Conservation (phyloP, 2,797 vertebrate genomes). For the Scomberomorus guttatus region DNA sequence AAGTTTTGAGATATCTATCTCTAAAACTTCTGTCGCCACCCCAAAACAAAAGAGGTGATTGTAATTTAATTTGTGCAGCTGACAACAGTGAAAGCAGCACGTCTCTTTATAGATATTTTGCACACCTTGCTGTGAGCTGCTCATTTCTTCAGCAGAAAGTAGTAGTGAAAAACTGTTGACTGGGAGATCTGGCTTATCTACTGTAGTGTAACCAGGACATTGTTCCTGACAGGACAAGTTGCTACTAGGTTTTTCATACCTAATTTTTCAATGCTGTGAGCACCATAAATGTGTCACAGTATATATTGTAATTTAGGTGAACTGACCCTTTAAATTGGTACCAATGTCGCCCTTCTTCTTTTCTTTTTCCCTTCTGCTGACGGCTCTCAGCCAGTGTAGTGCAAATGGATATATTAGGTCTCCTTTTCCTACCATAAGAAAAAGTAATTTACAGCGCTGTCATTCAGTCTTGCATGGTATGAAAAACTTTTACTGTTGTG, state of each 20-base stretch:
- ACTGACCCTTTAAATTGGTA: not conserved
- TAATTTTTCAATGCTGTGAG: not conserved
- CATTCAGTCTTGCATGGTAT: not conserved
- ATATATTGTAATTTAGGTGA: not conserved
- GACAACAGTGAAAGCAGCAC: not conserved
- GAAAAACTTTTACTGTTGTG: slow-evolving; percentile 19
- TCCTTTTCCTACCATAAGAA: slow-evolving; percentile 4
- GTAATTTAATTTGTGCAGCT: not conserved
- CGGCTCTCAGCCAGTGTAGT: not conserved
- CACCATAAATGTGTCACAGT: not conserved
- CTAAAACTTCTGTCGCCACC: not conserved
- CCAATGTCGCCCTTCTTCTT: not conserved
- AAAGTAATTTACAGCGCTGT: slow-evolving; percentile 23
- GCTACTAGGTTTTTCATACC: not conserved
- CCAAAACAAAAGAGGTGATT: too few relatives aligned
- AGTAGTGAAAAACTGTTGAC: not conserved
- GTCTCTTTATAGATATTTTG: not conserved
- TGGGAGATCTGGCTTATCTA: not conserved
- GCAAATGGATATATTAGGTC: not conserved
- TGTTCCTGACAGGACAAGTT: not conserved
- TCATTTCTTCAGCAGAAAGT: not conserved
- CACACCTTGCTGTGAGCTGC: not conserved
- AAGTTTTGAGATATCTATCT: not conserved
- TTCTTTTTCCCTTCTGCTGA: not conserved
- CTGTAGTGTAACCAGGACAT: not conserved